Percentiles rank a stretch among this genome's conserved stretches.
Conservation (phyloP, 2,888 invertebrate genomes). For the Parthenolecanium corni region DNA sequence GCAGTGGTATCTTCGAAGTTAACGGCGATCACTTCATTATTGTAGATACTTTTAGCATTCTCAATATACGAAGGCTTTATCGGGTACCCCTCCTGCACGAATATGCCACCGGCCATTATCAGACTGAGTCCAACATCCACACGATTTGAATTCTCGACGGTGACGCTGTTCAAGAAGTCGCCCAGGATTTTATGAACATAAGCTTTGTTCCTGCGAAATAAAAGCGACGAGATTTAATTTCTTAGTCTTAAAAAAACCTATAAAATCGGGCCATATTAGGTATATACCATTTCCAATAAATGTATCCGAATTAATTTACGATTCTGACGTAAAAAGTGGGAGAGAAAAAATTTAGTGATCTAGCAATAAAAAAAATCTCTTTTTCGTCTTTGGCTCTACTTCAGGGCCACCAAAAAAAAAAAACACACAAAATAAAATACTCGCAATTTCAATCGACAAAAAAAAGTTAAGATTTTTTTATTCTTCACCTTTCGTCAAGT, state of each 20-base stretch:
- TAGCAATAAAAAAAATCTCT: too few species aligned
- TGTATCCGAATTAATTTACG: too few species aligned
- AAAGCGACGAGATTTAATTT: too few species aligned
- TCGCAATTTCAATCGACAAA: neutral
- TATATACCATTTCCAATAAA: too few species aligned
- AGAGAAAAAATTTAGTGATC: too few species aligned
- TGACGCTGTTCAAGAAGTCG: slow-evolving; percentile 26
- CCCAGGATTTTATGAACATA: slow-evolving; percentile 30
- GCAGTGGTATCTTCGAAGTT: slow-evolving; percentile 31
- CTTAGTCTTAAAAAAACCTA: too few species aligned
- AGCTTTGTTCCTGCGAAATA: neutral
- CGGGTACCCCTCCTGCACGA: slow-evolving; percentile 31
- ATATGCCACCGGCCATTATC: slow-evolving; percentile 32
- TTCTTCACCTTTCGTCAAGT: neutral
- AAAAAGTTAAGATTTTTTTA: neutral
- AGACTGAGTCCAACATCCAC: slow-evolving; percentile 13
- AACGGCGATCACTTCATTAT: slow-evolving; percentile 31
- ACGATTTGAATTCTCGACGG: neutral
- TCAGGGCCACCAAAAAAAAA: too few species aligned
- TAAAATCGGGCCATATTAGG: too few species aligned
- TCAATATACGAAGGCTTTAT: slow-evolving; percentile 30
- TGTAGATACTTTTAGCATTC: slow-evolving; percentile 31
- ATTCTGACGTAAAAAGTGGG: too few species aligned
- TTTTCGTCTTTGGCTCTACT: too few species aligned
- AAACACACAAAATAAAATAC: neutral